Percentiles rank a stretch among this genome's conserved stretches.
Evolutionary conservation across 1,140 invertebrate genomes (phyloP).

Genomic region (Catajapyx aquilonaris): DNA sequence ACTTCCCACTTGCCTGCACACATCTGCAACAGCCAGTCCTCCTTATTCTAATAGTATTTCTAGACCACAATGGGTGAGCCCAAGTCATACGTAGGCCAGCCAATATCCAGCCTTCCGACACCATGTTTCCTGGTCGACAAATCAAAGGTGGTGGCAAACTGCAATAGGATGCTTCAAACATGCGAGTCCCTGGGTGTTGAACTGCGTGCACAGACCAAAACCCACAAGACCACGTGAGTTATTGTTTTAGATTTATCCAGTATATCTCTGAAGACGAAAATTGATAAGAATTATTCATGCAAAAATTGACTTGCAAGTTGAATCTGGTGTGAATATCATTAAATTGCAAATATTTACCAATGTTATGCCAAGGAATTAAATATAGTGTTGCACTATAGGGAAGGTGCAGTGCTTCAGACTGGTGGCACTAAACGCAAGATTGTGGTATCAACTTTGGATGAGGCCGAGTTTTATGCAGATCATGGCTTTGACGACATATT

Average conservation of each 20-base stretch:
- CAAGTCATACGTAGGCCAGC: too few relatives aligned
- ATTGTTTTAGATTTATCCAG: not conserved
- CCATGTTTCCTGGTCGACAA: not conserved
- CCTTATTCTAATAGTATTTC: too few relatives aligned
- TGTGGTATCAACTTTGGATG: constrained; percentile 18
- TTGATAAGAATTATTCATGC: not conserved
- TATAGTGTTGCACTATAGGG: constrained; percentile 3
- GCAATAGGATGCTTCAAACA: not conserved
- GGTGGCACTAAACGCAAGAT: constrained; percentile 15
- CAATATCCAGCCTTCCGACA: too few relatives aligned
- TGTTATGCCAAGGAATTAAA: not conserved
- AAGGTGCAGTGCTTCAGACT: constrained; percentile 16
- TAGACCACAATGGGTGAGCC: too few relatives aligned
- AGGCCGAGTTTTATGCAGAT: constrained; percentile 19
- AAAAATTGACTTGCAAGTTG: not conserved
- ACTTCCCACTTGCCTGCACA: too few relatives aligned
- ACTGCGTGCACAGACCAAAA: constrained; percentile 20
- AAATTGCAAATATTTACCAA: not conserved
- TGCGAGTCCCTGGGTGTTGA: constrained; percentile 13
- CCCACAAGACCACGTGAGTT: constrained; percentile 18
- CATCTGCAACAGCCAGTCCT: too few relatives aligned
- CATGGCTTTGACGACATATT: constrained; percentile 21
- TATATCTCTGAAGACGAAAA: not conserved
- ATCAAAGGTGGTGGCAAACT: not conserved
- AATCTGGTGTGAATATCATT: not conserved